A percentile compares a stretch with the other conserved stretches of the same genome.
Evolutionary conservation across 2,797 vertebrate species (phyloP).

Genomic region (Lycodopsis pacificus): DNA sequence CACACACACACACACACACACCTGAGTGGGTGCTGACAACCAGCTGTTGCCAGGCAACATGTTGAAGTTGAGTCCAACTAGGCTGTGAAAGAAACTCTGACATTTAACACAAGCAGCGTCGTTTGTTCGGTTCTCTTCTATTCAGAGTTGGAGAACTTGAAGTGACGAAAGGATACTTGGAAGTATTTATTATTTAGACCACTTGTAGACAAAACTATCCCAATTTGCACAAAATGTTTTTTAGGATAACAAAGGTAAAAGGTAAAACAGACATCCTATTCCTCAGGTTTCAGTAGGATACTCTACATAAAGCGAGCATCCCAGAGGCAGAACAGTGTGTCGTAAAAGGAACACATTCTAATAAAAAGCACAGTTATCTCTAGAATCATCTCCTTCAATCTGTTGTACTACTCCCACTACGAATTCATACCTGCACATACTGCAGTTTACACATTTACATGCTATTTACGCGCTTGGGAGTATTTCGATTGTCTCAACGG

Average conservation of each 20-base stretch:
- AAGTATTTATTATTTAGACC: not conserved
- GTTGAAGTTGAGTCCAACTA: constrained; percentile 48
- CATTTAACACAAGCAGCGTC: constrained; percentile 33
- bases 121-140: not conserved
- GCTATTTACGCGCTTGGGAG: too few relatives aligned
- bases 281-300: not conserved
- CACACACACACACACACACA: constrained; percentile 56
- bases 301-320: not conserved
- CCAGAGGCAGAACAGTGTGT: not conserved
- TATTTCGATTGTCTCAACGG: not conserved
- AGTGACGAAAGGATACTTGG: too few relatives aligned
- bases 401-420: not conserved
- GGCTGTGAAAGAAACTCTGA: constrained; percentile 40
- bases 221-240: not conserved
- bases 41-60: constrained; percentile 69
- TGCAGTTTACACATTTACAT: too few relatives aligned
- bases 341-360: not conserved
- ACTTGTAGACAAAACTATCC: not conserved
- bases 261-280: not conserved
- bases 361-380: not conserved
- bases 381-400: not conserved
- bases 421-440: too few relatives aligned
- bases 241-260: not conserved
- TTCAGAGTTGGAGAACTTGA: not conserved
- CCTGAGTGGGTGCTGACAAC: constrained; percentile 68